Conservation (phyloP, 35 echinoderm and acorn worm species). For the Ophiothrix spiculata region DNA sequence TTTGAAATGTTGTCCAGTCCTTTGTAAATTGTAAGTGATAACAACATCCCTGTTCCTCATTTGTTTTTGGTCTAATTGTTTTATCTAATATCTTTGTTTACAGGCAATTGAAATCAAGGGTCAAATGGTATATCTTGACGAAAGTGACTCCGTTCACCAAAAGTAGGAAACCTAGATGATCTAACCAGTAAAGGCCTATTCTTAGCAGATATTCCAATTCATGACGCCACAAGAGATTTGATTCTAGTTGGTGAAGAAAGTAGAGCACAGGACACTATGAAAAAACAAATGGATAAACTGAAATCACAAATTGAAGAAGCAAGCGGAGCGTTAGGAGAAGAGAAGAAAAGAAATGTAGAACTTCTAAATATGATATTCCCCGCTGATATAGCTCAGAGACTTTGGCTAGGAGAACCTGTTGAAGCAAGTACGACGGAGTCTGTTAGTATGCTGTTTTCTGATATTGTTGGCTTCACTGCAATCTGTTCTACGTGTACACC, state of each 20-base stretch:
- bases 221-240: constrained; percentile 89
- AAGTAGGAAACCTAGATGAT: constrained; percentile 86
- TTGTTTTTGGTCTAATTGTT: no score
- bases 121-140: constrained; percentile 84
- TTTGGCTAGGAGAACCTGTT: constrained; percentile 75
- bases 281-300: constrained; percentile 93
- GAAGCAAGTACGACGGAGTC: constrained; percentile 57
- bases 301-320: constrained; percentile 85
- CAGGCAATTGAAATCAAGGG: constrained; percentile 85
- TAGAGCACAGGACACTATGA: constrained; percentile 90
- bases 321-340: constrained; percentile 46
- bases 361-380: constrained; percentile 89
- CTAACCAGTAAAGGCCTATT: constrained; percentile 84
- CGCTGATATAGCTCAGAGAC: constrained; percentile 77
- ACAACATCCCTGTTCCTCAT: no score
- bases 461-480: constrained; percentile 92
- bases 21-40: no score
- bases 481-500: constrained; percentile 89
- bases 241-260: constrained; percentile 91
- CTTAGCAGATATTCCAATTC: constrained; percentile 92
- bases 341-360: constrained; percentile 91
- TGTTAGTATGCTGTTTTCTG: constrained; percentile 90
- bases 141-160: constrained; percentile 81
- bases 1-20: no score
- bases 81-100: no score